A percentile compares a stretch with the other conserved stretches of the same genome.
Evolutionary conservation across 2,113 vertebrate genomes (phyloP).

Genomic region (Coturnix japonica): DNA sequence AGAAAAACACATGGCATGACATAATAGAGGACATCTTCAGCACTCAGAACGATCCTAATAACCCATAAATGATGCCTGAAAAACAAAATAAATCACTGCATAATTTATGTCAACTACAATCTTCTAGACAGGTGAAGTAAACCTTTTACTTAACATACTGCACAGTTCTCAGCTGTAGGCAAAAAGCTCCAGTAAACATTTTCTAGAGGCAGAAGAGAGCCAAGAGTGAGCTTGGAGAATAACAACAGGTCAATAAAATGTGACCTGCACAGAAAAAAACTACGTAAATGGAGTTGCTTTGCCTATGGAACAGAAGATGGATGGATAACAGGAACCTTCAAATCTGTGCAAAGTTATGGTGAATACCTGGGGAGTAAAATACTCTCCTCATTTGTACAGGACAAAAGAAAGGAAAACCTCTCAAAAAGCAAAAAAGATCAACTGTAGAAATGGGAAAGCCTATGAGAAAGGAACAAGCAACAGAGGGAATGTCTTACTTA

Average conservation of each 20-base stretch:
- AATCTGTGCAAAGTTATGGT: not conserved
- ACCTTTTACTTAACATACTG: not conserved
- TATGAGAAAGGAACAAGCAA: not conserved
- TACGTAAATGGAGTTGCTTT: not conserved
- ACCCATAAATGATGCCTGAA: not conserved
- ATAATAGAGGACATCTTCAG: not conserved
- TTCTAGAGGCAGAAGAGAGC: not conserved
- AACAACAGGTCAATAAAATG: constrained; percentile 7
- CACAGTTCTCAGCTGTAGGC: not conserved
- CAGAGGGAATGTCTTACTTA: not conserved
- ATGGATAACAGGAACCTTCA: not conserved
- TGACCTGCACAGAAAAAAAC: not conserved
- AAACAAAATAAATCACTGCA: not conserved
- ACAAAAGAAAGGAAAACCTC: not conserved
- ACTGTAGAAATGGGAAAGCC: not conserved
- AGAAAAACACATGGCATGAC: rapidly evolving
- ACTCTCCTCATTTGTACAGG: not conserved
- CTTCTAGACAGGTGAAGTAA: not conserved
- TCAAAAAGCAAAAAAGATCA: not conserved
- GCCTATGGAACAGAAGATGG: not conserved
- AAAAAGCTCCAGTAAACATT: not conserved
- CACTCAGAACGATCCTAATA: not conserved
- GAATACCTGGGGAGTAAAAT: not conserved
- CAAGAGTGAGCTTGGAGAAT: not conserved
- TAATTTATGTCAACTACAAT: not conserved